Base-by-base conservation (phyloP, 2,113 vertebrate species). In the Lepisosteus osseus region DNA sequence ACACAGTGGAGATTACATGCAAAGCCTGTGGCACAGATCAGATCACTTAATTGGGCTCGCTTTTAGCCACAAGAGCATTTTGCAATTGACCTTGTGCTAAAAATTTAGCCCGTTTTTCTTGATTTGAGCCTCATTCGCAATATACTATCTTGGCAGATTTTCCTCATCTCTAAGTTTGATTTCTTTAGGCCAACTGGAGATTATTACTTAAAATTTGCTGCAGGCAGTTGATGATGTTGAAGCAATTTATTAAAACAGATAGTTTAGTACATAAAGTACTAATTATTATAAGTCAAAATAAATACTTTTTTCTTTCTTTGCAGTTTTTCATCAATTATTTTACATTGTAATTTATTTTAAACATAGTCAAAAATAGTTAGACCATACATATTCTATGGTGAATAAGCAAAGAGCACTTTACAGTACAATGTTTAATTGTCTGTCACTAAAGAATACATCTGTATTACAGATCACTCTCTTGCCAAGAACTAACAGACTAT, bases 401-500 rank as follows among this genome's bases (percentile, higher is more conserved):
- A 74, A 69, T 74, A 70, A 78, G 70, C 71, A 69, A 59, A 71
- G 40, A 29, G 17, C 69, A 68, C 56, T 64, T 63, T 17, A 63
- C 68, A 54, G 61, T 59, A 66, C 64, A 72, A 61, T 79, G 78
- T 71, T 84, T 76, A 82, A 82, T 84, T 80, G 82, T 69, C 75
- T 84, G 78, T 72, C 68, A 82, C 75, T 82, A 80, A 80, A 78
- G 68, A 56, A 54, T 75, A 69, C 77, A 78, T 79, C 72, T 79
- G 69, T 76, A 77, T 40, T 15, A 29, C 61, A 13, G 61, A 51
- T 74, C 61, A 42, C 54, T 54, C 40, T 57, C 47, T 15, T 61
- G 69, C 44, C 63, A 69, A 66, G 55, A 45, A 56, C 44, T 13
- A 51, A 17, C 68, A 1, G 43, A 29, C 65, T 62, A 43, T 54